These are phyloP conservation scores for Arenaria interpres DNA, from an alignment of 2,113 vertebrate species.

Conservation along the genomic window DNA sequence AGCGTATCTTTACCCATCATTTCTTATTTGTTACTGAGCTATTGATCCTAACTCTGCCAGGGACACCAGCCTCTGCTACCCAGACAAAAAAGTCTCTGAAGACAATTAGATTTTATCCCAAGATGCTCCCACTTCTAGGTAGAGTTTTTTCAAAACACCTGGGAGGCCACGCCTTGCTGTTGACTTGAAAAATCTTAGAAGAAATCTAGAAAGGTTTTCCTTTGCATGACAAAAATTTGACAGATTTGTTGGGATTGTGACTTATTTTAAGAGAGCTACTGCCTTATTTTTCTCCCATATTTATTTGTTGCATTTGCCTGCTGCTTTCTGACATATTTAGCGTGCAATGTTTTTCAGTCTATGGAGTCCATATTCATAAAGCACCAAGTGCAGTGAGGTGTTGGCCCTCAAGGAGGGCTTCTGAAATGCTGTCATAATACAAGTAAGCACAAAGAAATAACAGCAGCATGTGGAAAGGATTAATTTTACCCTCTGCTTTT, in stretches of 20 bases:
- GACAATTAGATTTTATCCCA: neutral
- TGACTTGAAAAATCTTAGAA: neutral
- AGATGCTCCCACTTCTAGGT: neutral
- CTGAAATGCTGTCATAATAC: neutral
- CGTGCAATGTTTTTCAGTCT: neutral
- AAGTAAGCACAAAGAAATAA: neutral
- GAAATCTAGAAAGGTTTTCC: neutral
- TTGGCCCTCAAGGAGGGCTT: neutral
- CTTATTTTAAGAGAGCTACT: neutral
- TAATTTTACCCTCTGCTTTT: neutral
- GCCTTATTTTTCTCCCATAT: neutral
- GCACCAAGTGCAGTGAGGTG: rapidly evolving
- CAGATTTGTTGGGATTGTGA: neutral
- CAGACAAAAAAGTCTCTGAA: neutral
- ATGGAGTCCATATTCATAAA: neutral
- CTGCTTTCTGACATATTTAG: neutral
- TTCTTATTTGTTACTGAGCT: constrained; percentile 3
- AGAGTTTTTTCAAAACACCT: neutral
- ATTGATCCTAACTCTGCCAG: neutral
- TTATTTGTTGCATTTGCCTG: neutral
- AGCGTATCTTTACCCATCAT: neutral
- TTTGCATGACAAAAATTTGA: neutral
- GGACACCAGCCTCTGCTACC: neutral
- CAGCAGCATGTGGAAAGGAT: neutral
- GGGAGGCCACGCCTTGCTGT: neutral